A percentile compares a stretch with the other conserved stretches of the same genome.
Conservation (phyloP, 37 sponge, comb jelly and placozoan species). For the Spongilla lacustris region DNA sequence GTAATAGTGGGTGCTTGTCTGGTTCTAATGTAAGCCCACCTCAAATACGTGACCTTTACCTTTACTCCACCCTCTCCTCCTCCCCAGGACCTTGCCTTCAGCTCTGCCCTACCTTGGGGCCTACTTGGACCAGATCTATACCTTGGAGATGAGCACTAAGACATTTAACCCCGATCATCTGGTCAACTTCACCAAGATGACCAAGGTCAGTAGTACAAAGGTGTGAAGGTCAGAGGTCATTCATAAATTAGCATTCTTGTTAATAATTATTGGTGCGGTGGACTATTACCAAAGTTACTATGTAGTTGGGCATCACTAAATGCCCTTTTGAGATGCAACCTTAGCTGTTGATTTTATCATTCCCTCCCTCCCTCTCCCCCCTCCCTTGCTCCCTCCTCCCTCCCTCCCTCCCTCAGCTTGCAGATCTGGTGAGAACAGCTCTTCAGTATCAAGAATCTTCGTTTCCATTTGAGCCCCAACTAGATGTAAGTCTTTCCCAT, state of each 20-base stretch:
- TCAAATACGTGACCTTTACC: too few species aligned
- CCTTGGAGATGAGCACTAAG: conserved; percentile 64
- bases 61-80: neutral
- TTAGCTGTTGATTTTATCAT: too few species aligned
- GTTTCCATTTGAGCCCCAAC: conserved; percentile 53
- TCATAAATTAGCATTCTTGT: too few species aligned
- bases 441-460: conserved; percentile 40
- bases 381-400: too few species aligned
- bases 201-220: conserved; percentile 40
- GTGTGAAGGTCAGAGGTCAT: neutral
- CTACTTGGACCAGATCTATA: conserved; percentile 81
- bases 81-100: conserved; percentile 57
- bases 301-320: too few species aligned
- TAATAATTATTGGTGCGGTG: too few species aligned
- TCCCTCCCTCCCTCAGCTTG: conserved; percentile 11
- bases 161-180: conserved; percentile 79
- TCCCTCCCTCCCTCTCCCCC: too few species aligned
- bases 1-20: neutral
- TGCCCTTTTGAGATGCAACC: too few species aligned
- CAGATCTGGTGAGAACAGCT: conserved; percentile 34
- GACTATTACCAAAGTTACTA: too few species aligned
- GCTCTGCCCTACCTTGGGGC: conserved; percentile 88
- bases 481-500: conserved; percentile 49
- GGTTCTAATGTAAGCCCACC: neutral
- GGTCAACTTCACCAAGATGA: conserved; percentile 94